These are phyloP conservation scores for Notothenia coriiceps DNA, from an alignment of 2,113 vertebrate genomes.

Conservation along the genomic window DNA sequence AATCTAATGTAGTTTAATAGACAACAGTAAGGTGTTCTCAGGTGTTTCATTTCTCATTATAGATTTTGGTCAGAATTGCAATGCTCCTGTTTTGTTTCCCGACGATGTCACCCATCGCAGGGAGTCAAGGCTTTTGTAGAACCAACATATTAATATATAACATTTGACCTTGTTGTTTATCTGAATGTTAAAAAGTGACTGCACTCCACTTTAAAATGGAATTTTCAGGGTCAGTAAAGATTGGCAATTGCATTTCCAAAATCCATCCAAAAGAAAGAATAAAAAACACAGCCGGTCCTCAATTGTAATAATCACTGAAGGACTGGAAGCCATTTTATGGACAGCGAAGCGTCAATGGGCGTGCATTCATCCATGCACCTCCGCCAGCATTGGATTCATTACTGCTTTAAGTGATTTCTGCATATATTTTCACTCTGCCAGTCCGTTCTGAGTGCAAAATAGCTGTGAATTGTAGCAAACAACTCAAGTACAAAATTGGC, in stretches of 20 bases:
- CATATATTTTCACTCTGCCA: not conserved
- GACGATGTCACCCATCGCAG: not conserved
- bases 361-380: conserved; percentile 5
- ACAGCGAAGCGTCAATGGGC: not conserved
- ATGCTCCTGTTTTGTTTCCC: not conserved
- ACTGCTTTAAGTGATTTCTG: conserved; percentile 17
- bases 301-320: not conserved
- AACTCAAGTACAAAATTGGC: conserved; percentile 12
- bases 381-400: conserved; percentile 11
- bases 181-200: conserved; percentile 20
- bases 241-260: not conserved
- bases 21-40: too few relatives aligned
- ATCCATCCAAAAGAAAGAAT: not conserved
- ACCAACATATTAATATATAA: not conserved
- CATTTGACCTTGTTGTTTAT: not conserved
- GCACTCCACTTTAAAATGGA: not conserved
- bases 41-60: not conserved
- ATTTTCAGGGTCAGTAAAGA: not conserved
- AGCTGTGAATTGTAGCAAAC: conserved; percentile 6
- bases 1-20: too few relatives aligned
- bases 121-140: not conserved
- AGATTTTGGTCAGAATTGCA: not conserved
- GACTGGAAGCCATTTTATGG: not conserved
- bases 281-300: not conserved
- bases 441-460: conserved; percentile 4